A percentile compares a stretch with the other conserved stretches of the same genome.
These are phyloP conservation scores for Drosophila ironensis DNA, from an alignment of 1,140 invertebrate genomes.

Conservation along the genomic window DNA sequence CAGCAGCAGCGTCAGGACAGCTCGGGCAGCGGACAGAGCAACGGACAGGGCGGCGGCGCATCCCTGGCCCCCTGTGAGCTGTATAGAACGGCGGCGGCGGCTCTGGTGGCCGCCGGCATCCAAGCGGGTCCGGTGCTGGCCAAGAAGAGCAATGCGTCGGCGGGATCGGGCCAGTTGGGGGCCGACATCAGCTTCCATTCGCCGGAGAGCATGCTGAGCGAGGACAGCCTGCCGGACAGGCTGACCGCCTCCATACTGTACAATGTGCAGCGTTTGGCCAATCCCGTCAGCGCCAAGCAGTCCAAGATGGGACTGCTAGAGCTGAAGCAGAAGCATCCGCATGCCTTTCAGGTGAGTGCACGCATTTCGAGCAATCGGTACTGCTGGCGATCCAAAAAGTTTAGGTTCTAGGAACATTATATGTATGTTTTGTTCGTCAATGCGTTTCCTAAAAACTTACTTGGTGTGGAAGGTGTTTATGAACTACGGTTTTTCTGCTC, in stretches of 20 bases:
- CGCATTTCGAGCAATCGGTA: no score
- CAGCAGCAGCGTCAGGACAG: conserved; percentile 48
- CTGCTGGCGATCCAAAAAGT: no score
- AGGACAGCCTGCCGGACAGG: conserved; percentile 73
- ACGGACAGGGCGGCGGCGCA: not conserved
- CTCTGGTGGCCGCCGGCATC: conserved; percentile 54
- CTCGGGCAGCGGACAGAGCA: conserved; percentile 18
- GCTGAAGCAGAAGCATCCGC: conserved; percentile 93
- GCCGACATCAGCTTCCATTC: conserved; percentile 76
- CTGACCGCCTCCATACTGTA: conserved; percentile 84
- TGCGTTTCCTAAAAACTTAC: no score
- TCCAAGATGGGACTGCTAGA: conserved; percentile 87
- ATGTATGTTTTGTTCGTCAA: no score
- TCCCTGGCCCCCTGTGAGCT: conserved; percentile 54
- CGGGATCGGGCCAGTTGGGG: conserved; percentile 7
- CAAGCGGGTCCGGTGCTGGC: conserved; percentile 43
- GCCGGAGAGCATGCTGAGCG: conserved; percentile 78
- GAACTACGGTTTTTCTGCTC: no score
- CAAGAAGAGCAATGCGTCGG: conserved; percentile 17
- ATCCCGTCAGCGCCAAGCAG: conserved; percentile 87
- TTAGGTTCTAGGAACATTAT: no score
- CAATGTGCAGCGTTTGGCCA: conserved; percentile 86
- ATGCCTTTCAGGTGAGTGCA: conserved; percentile 85
- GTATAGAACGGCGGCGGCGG: conserved; percentile 52
- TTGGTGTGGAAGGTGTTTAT: no score